Percentiles rank a stretch among this genome's conserved stretches.
Conservation (phyloP, 2,113 vertebrate species). For the Chloropsis cyanopogon region DNA sequence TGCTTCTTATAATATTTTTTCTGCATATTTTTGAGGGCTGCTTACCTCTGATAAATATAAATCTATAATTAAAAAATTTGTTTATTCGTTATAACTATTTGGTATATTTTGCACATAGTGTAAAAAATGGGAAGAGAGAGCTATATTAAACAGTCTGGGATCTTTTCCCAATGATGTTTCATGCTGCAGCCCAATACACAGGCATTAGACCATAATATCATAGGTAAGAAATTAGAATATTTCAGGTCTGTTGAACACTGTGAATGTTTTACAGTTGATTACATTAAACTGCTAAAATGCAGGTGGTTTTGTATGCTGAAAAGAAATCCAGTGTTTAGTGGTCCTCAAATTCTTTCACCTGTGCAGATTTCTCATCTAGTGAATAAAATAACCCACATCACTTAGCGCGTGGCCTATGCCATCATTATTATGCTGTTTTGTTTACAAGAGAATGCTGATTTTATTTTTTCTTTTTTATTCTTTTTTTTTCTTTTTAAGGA, state of each 20-base stretch:
- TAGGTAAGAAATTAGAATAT: not conserved
- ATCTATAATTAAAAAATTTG: not conserved
- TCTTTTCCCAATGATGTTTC: not conserved
- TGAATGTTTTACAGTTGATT: conserved; percentile 25
- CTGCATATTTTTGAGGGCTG: not conserved
- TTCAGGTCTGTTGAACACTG: conserved; percentile 30
- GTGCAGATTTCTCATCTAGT: not conserved
- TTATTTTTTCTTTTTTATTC: fast-evolving
- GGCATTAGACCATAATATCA: not conserved
- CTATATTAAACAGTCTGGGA: not conserved
- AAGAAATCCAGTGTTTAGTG: not conserved
- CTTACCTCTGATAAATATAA: not conserved
- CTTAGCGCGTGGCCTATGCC: not conserved
- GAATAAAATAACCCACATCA: not conserved
- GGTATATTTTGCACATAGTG: not conserved
- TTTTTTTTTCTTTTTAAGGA: not conserved
- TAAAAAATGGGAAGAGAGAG: not conserved
- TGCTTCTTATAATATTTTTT: not conserved
- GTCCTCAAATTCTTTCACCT: conserved; percentile 6
- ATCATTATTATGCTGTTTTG: not conserved
- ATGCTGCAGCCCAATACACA: not conserved
- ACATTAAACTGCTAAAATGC: conserved; percentile 5
- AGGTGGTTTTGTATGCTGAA: not conserved
- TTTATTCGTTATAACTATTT: not conserved
- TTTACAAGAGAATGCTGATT: not conserved